Evolutionary conservation across 1,140 invertebrate species (phyloP), one percentile per base, ranked within the genome.

Genomic region (Eurosta solidaginis): DNA sequence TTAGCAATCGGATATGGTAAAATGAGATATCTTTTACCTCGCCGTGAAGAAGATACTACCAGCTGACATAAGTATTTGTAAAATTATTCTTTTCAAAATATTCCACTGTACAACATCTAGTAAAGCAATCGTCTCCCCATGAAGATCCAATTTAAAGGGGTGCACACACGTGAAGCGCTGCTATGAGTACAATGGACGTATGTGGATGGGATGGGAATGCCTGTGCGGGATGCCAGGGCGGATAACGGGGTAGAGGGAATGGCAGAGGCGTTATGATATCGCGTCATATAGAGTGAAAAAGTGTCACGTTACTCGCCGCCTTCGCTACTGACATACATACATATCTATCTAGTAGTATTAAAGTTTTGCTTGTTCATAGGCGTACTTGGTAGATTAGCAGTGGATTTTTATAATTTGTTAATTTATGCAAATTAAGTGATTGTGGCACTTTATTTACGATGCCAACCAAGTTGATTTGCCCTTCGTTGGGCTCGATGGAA

Each of bases 391-490:
- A 22, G 49, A 20, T 68, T 40, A 1, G 59, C 22, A n/a, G n/a
- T 36, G 33, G 59, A 22, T 29, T 68, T n/a, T 68, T 68, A 68
- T 33, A 68, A 68, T 68, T 68, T 68, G 59, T 68, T 68, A 68
- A 68, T 68, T 68, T 68, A 68, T 68, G 59, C 59, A 68, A 68
- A 68, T 68, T 68, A 68, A 68, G 59, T 68, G 59, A 68, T 68
- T 68, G 59, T 17, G 36, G 59, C 33, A 68, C 59, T 68, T 68
- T 68, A 68, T 68, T 68, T 68, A 68, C 20, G 59, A 10, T n/a
- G 59, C 36, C 59, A n/a, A n/a, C n/a, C n/a, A n/a, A n/a, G n/a
- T n/a, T n/a, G n/a, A n/a, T n/a, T n/a, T n/a, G n/a, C n/a, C n/a
- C 52, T 1, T 17, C 29, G 33, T 20, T 33, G 59, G n/a, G n/a